Evolutionary conservation across 2,113 vertebrate species (phyloP), one percentile per base, ranked within the genome.

Genomic region (Heloderma charlesbogerti): DNA sequence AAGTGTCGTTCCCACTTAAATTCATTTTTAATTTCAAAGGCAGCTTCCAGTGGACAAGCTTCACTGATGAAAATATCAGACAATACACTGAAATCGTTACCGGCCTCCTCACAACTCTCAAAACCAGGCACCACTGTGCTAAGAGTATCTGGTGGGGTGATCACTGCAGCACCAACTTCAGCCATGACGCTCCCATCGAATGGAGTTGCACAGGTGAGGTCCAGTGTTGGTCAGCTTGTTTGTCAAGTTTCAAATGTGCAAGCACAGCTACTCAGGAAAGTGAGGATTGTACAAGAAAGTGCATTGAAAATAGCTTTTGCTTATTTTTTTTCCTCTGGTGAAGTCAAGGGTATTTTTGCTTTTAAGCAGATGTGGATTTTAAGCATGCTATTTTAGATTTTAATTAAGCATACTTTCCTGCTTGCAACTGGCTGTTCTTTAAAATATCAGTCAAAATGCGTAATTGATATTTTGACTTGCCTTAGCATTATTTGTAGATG

Each of bases 21-120:
- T 25, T 83, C 9, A 29, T 83, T 86, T 91, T 95, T 84, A 80
- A 96, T 95, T 95, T 93, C 87, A 92, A 98, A 99, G 98, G 98
- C 97, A 95, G 80, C 97, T 78, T 91, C 97, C 3, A 87, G 98
- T 40, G 97, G 98, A 79, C 98, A 99, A 93, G 95, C 98, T 0
- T 98, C 99, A 0, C 96, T 99, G 95, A 97, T 99, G 96, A 99
- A 99, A 96, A 97, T 99, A 96, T 98, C 98, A 1, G 99, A 99
- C 1, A 98, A 98, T 20, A 97, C 98, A 1, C 94, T 99, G 63
- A 99, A 99, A 95, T 98, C 98, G 0, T 97, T 98, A 86, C 97
- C 98, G 2, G 95, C 97, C 40, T 97, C 98, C 0, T 97, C 98
- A 1, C 98, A 98, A 79, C 98, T 99, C 92, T 98, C 98, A 86